Percentiles rank a stretch among this genome's conserved stretches.
These are phyloP conservation scores for Celastrina argiolus DNA, from an alignment of 2,888 invertebrate genomes.

Conservation along the genomic window DNA sequence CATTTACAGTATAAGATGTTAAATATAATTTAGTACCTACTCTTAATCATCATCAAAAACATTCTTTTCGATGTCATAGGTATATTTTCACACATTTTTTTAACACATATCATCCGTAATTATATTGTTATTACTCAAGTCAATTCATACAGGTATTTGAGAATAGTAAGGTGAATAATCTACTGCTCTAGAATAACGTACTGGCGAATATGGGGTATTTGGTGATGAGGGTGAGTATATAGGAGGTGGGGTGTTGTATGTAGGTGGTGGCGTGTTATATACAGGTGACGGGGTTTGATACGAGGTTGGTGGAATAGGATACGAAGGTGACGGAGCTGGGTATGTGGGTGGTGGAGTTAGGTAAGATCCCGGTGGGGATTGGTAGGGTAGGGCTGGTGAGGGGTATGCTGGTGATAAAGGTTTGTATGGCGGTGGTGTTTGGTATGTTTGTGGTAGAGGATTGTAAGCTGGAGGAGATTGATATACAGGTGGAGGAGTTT, in stretches of 20 bases:
- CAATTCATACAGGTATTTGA: neutral
- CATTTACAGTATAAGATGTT: no score
- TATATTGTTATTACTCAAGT: neutral
- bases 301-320: neutral
- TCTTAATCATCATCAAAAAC: no score
- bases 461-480: constrained; percentile 24
- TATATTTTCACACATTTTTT: neutral
- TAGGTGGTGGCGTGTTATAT: neutral
- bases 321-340: neutral
- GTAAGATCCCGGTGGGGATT: neutral
- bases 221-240: constrained; percentile 4
- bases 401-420: neutral
- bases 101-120: neutral
- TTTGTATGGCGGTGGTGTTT: constrained; percentile 22
- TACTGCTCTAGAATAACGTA: neutral
- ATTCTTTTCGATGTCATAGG: no score
- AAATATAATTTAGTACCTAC: no score
- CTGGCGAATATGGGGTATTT: neutral
- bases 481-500: constrained; percentile 8
- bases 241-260: constrained; percentile 5
- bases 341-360: neutral
- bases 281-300: neutral
- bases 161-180: neutral
- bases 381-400: neutral
- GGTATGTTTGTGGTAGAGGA: constrained; percentile 30